These are phyloP conservation scores for Melangyna quadrimaculata DNA, from an alignment of 2,888 invertebrate genomes.

Conservation along the genomic window DNA sequence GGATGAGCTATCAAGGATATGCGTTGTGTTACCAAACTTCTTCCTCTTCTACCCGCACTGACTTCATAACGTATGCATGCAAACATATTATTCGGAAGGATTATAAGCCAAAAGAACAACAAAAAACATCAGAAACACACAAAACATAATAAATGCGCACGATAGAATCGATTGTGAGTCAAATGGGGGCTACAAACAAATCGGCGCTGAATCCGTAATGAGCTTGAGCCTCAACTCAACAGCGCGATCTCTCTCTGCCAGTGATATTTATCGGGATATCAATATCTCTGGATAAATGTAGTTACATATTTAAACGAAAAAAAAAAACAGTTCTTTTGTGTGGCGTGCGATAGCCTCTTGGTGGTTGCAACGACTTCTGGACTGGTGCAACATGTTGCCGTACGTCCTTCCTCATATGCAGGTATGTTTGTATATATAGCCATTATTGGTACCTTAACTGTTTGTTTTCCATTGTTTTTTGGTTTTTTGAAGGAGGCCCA, in stretches of 20 bases:
- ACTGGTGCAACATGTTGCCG: constrained; percentile 47
- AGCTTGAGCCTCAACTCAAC: constrained; percentile 45
- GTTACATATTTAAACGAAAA: constrained; percentile 12
- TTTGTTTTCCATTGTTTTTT: constrained; percentile 54
- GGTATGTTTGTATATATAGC: background rate
- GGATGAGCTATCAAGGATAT: constrained; percentile 52
- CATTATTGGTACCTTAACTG: constrained; percentile 36
- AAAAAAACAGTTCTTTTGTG: constrained; percentile 61
- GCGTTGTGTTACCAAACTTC: constrained; percentile 32
- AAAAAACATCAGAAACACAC: background rate
- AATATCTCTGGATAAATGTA: constrained; percentile 53
- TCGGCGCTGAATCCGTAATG: constrained; percentile 79
- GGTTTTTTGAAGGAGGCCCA: constrained; percentile 9
- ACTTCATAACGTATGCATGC: constrained; percentile 38
- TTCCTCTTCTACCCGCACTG: background rate
- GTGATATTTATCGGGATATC: constrained; percentile 65
- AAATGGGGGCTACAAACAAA: constrained; percentile 79
- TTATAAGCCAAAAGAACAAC: constrained; percentile 2
- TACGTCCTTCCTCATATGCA: background rate
- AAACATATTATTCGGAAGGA: constrained; percentile 64
- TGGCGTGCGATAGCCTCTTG: constrained; percentile 53
- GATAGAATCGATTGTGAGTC: constrained; percentile 79
- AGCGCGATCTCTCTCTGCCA: constrained; percentile 51
- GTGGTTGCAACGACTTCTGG: background rate
- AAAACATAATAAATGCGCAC: constrained; percentile 69